Percentiles rank a stretch among this genome's conserved stretches.
These are phyloP conservation scores for Asteroscopus sphinx DNA, from an alignment of 2,888 invertebrate genomes.

Conservation along the genomic window DNA sequence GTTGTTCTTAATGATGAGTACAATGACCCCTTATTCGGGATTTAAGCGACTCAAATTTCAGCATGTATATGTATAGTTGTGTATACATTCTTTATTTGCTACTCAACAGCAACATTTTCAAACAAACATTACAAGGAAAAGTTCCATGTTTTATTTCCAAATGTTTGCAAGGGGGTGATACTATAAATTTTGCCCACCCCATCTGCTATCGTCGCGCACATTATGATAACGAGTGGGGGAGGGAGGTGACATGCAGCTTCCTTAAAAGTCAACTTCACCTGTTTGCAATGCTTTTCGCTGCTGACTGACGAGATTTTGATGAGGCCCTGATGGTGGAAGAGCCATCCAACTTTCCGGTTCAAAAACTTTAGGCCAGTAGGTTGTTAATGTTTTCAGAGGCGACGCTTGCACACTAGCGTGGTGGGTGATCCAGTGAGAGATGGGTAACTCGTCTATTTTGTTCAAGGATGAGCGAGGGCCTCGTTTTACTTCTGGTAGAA, in stretches of 20 bases:
- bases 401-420: too few relatives aligned
- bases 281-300: conserved; percentile 37
- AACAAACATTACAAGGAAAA: conserved; percentile 38
- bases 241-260: conserved; percentile 6
- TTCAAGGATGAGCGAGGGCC: too few relatives aligned
- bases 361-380: not conserved
- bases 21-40: too few relatives aligned
- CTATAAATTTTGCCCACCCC: conserved; percentile 41
- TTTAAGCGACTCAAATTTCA: too few relatives aligned
- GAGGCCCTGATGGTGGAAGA: conserved; percentile 3
- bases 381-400: too few relatives aligned
- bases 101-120: conserved; percentile 10
- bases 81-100: conserved; percentile 20
- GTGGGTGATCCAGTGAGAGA: too few relatives aligned
- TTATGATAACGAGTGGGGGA: conserved; percentile 39
- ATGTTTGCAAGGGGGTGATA: conserved; percentile 43
- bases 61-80: too few relatives aligned
- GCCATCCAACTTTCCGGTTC: not conserved
- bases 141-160: conserved; percentile 41
- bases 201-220: conserved; percentile 46
- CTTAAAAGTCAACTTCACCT: conserved; percentile 25
- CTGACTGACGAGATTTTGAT: conserved; percentile 39
- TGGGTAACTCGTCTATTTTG: too few relatives aligned
- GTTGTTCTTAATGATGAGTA: too few relatives aligned
- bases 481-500: too few relatives aligned